phyloP scores from a whole-genome alignment of 2,888 invertebrate genomes.

The Peribatodes rhomboidaria region DNA sequence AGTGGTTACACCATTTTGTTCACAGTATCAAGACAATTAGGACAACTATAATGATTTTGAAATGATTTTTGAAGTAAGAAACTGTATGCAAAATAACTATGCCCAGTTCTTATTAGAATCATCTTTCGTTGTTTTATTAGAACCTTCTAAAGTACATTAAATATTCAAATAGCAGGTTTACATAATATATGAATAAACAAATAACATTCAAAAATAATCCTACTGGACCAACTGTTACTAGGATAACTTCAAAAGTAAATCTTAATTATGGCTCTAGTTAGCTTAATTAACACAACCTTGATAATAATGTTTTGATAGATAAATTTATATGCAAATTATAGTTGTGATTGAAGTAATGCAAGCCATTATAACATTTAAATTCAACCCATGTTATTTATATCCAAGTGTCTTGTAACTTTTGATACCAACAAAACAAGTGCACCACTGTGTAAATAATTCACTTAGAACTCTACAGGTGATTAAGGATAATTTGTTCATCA shows the following conservation, averaged over 20 bases:
- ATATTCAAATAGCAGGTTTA: too few species aligned
- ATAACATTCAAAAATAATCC: background rate
- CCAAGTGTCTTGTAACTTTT: slow-evolving; percentile 22
- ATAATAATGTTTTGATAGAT: slow-evolving; percentile 25
- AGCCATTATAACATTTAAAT: background rate
- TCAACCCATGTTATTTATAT: background rate
- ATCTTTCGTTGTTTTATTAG: background rate
- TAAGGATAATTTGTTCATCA: slow-evolving; percentile 7
- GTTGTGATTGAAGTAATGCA: slow-evolving; percentile 1
- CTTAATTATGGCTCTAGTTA: slow-evolving; percentile 20
- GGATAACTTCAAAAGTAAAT: slow-evolving; percentile 18
- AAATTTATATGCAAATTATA: slow-evolving; percentile 21
- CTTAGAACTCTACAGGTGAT: slow-evolving; percentile 36
- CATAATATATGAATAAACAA: too few species aligned
- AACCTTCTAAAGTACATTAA: background rate
- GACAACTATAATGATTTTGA: background rate
- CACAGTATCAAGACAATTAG: slow-evolving; percentile 17
- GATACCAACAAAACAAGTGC: slow-evolving; percentile 22
- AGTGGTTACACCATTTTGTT: slow-evolving; percentile 34
- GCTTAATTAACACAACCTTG: slow-evolving; percentile 34
- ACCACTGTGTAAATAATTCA: slow-evolving; percentile 28
- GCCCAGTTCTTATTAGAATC: slow-evolving; percentile 3
- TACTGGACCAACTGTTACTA: background rate
- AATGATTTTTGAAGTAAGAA: background rate
- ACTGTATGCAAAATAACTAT: too few species aligned